Evolutionary conservation across 2,888 invertebrate species (phyloP).

Genomic region (Andrena hattorfiana): DNA sequence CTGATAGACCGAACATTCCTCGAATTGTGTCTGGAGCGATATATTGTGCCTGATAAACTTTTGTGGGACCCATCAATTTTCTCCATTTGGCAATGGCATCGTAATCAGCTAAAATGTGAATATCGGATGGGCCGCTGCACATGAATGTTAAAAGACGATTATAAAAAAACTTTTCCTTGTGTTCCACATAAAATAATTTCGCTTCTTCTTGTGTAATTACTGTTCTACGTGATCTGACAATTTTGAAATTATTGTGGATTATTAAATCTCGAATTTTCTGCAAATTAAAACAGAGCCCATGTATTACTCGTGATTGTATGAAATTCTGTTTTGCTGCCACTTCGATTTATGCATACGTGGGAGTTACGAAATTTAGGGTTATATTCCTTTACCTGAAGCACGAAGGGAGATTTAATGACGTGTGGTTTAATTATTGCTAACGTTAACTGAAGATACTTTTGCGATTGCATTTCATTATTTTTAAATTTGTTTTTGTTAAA

Average conservation of each 20-base stretch:
- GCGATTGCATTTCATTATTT: constrained; percentile 69
- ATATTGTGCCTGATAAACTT: constrained; percentile 92
- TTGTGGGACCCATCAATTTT: constrained; percentile 94
- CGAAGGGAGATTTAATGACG: constrained; percentile 91
- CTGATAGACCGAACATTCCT: constrained; percentile 94
- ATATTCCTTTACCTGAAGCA: constrained; percentile 86
- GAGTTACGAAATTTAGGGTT: constrained; percentile 29
- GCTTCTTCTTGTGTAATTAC: constrained; percentile 88
- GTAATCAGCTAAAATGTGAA: constrained; percentile 91
- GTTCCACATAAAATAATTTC: constrained; percentile 93
- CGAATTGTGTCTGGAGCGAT: constrained; percentile 92
- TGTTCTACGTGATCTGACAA: constrained; percentile 90
- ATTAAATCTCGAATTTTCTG: constrained; percentile 90
- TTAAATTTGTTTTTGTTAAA: constrained; percentile 7
- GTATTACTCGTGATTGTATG: constrained; percentile 5
- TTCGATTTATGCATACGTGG: too few species aligned
- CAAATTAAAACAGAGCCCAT: constrained; percentile 67
- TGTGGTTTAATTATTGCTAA: constrained; percentile 96
- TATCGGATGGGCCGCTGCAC: constrained; percentile 94
- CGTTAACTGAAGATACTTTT: constrained; percentile 87
- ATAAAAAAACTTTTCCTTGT: constrained; percentile 93
- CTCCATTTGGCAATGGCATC: constrained; percentile 94
- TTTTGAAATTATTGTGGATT: constrained; percentile 89
- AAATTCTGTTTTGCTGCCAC: not conserved
- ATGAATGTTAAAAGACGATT: constrained; percentile 93